A percentile compares a stretch with the other conserved stretches of the same genome.
Conservation (phyloP, 2,113 vertebrate species). For the Tetrao urogallus region DNA sequence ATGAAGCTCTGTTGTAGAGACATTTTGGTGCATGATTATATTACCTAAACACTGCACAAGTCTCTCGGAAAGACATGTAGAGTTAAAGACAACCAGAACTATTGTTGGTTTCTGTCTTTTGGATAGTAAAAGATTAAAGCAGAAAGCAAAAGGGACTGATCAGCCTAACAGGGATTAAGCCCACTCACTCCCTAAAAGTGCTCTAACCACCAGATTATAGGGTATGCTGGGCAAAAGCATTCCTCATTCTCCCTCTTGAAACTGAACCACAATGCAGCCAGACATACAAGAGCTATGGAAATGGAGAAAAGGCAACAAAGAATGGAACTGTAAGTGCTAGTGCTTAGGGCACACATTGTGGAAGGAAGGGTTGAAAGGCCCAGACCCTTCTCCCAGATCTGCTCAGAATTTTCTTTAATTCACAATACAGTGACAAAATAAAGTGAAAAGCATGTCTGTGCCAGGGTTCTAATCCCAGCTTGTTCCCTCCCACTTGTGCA, state of each 20-base stretch:
- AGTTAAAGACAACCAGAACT: background rate
- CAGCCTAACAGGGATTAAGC: background rate
- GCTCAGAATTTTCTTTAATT: background rate
- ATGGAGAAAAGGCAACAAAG: background rate
- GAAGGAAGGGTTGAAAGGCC: background rate
- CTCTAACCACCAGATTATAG: background rate
- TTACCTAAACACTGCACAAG: background rate
- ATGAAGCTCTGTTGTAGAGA: background rate
- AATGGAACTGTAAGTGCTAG: background rate
- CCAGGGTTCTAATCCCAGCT: background rate
- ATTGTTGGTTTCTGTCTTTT: background rate
- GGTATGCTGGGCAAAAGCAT: background rate
- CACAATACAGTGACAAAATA: background rate
- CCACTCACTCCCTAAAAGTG: background rate
- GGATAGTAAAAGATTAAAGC: background rate
- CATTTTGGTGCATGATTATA: background rate
- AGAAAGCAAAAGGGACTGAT: constrained; percentile 6
- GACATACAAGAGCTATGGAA: background rate
- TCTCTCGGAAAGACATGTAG: background rate
- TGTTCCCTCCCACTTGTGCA: background rate
- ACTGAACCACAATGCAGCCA: background rate
- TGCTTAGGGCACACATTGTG: background rate
- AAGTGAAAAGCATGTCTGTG: background rate
- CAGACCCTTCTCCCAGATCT: background rate
- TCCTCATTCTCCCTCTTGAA: background rate